Evolutionary conservation across 1,140 invertebrate genomes (phyloP), one percentile per base, ranked within the genome.

Genomic region (Globodera rostochiensis): DNA sequence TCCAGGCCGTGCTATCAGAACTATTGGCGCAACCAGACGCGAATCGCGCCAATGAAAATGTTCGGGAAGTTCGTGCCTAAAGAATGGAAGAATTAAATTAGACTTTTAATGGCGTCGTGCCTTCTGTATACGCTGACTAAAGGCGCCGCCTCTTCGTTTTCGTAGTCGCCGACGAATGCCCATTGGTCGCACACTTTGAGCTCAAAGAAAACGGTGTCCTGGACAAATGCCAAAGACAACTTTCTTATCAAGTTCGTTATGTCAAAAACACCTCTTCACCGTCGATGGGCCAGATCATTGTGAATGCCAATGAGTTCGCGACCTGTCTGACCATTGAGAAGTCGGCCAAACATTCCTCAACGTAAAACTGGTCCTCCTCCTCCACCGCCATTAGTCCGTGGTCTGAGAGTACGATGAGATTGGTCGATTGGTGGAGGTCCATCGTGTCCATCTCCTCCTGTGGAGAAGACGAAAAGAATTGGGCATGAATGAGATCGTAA

Each of bases 161-260:
- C 87, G 70, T 88, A 89, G 73, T 89, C 88, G 36, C 86, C 86
- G 75, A 85, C 79, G 50, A 81, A 74, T 4, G 85, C 86, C 88
- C 88, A 89, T 77, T 90, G 89, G 81, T 89, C 88, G 66, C 88
- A 89, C 4, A 89, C 85, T 76, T 84, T 87, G n/a, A 89, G 77
- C 57, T 89, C 88, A 74, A 90, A 89, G 74, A 79, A 83, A 77
- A 36, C 50, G 15, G 69, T 57, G 71, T 80, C 79, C 73, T 80
- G 49, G 7, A 74, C n/a, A 80, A 13, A 25, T 9, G 45, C 25
- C 13, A 50, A 6, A 84, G 21, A 60, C 25, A 3, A 8, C 77
- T 80, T 83, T 82, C 47, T 19, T 8, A 71, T 19, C n/a, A 79
- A 79, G 49, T 36, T 36, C 36, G 36, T 19, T 3, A 21, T 50